phyloP scores from a whole-genome alignment of 2,797 vertebrate species.

The Sylvilagus floridanus region DNA sequence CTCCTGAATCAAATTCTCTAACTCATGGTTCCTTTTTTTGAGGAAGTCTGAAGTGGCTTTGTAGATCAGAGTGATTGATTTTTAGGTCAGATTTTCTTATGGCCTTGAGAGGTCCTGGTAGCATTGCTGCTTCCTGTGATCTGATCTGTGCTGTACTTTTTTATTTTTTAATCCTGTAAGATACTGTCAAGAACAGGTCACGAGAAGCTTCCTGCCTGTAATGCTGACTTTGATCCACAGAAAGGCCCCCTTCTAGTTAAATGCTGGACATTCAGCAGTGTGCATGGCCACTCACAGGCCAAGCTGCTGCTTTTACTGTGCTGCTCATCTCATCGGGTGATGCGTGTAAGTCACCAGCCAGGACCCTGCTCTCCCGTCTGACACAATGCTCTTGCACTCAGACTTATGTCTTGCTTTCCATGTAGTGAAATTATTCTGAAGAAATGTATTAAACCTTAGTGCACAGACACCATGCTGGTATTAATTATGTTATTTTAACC shows the following conservation, averaged over 20 bases:
- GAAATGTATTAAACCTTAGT: conserved; percentile 40
- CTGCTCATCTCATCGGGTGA: not conserved
- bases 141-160: not conserved
- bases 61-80: conserved; percentile 57
- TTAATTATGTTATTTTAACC: conserved; percentile 66
- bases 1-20: conserved; percentile 49
- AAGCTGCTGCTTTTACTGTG: not conserved
- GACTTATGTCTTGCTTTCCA: not conserved
- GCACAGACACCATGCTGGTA: not conserved
- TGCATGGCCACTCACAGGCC: not conserved
- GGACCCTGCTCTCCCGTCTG: not conserved
- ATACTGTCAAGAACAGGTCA: conserved; percentile 35
- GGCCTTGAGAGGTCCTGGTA: conserved; percentile 49
- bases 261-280: not conserved
- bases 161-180: not conserved
- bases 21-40: conserved; percentile 25
- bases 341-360: not conserved
- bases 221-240: conserved; percentile 48
- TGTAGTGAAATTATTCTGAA: conserved; percentile 51
- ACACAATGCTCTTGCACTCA: not conserved
- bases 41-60: conserved; percentile 58
- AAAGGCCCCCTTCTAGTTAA: conserved; percentile 5
- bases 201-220: not conserved
- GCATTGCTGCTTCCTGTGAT: not conserved
- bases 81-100: conserved; percentile 62